Percentiles rank a stretch among this genome's conserved stretches.
These are phyloP conservation scores for Thomomys bottae DNA, from an alignment of 2,113 vertebrate species.

Conservation along the genomic window DNA sequence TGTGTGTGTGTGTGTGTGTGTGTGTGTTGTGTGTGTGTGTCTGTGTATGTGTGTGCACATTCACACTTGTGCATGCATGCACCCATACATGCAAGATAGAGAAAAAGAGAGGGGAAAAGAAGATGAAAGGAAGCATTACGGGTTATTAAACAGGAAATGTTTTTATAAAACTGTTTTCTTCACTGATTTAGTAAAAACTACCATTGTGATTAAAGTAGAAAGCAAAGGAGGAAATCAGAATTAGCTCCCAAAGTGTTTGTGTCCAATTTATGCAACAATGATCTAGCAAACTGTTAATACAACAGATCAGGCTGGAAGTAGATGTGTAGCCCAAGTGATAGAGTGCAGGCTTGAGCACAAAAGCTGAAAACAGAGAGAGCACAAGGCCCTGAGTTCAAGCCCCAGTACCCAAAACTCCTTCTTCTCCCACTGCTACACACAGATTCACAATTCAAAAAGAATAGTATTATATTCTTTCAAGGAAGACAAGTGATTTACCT, in stretches of 20 bases:
- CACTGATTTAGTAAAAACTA: constrained; percentile 39
- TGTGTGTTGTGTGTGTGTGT: too few relatives aligned
- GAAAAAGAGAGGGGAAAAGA: background rate
- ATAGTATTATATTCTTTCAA: background rate
- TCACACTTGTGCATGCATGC: too few relatives aligned
- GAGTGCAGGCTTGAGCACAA: too few relatives aligned
- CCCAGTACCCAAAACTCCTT: too few relatives aligned
- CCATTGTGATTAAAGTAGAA: constrained; percentile 57
- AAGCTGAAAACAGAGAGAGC: too few relatives aligned
- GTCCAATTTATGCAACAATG: constrained; percentile 35
- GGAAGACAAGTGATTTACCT: background rate
- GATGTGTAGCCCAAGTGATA: too few relatives aligned
- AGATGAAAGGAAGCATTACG: background rate
- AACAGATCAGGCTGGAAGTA: background rate
- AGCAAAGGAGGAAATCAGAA: constrained; percentile 51
- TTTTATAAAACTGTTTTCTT: constrained; percentile 46
- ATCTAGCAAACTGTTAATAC: constrained; percentile 11
- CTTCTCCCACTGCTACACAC: too few relatives aligned
- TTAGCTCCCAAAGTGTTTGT: constrained; percentile 44
- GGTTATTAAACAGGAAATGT: background rate
- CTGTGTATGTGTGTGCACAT: too few relatives aligned
- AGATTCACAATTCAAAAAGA: background rate
- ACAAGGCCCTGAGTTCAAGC: too few relatives aligned
- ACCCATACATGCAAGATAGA: too few relatives aligned
- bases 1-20: background rate